Evolutionary conservation across 2,888 invertebrate species (phyloP).

Genomic region (Trichogramma evanescens): DNA sequence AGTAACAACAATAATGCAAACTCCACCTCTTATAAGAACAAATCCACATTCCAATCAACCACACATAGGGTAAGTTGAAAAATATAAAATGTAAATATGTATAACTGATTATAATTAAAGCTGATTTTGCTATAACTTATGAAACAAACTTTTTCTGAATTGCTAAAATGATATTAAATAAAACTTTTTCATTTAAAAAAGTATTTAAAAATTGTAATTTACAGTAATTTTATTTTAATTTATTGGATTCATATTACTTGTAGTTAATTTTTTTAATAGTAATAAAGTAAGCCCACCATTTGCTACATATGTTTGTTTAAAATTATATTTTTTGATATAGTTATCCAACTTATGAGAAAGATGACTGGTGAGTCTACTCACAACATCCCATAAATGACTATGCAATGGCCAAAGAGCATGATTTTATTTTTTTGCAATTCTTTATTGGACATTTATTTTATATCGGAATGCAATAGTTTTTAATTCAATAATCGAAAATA

Average conservation of each 20-base stretch:
- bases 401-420: not conserved
- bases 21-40: conserved; percentile 52
- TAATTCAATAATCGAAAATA: too few relatives aligned
- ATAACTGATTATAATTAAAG: not conserved
- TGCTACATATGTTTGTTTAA: conserved; percentile 20
- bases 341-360: conserved; percentile 56
- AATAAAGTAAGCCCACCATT: not conserved
- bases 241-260: not conserved
- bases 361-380: conserved; percentile 54
- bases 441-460: too few relatives aligned
- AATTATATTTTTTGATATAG: conserved; percentile 45
- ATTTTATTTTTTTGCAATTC: too few relatives aligned
- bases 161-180: conserved; percentile 40
- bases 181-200: too few relatives aligned
- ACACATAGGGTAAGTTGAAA: conserved; percentile 44
- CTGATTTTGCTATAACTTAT: conserved; percentile 2
- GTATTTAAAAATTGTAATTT: too few relatives aligned
- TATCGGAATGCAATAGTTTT: too few relatives aligned
- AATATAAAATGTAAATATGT: not conserved
- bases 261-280: not conserved
- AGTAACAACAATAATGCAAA: conserved; percentile 42
- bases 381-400: conserved; percentile 33
- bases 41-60: conserved; percentile 47
- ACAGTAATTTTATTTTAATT: too few relatives aligned
- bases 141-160: conserved; percentile 41